Evolutionary conservation across 2,888 invertebrate species (phyloP).

Genomic region (Lomographa bimaculata): DNA sequence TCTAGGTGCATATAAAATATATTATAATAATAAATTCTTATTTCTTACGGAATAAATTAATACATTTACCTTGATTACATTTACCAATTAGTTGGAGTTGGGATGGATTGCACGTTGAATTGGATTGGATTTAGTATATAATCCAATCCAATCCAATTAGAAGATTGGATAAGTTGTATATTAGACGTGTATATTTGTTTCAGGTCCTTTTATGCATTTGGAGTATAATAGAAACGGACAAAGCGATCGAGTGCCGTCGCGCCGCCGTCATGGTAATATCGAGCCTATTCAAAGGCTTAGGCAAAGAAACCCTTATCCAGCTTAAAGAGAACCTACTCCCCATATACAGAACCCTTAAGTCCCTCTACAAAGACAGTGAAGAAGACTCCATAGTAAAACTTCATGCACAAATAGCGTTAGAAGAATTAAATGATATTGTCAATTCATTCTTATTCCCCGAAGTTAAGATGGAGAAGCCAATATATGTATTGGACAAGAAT

Average conservation of each 20-base stretch:
- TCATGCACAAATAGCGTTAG: conserved; percentile 90
- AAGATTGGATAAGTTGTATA: conserved; percentile 88
- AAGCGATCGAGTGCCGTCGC: conserved; percentile 88
- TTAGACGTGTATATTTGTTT: conserved; percentile 83
- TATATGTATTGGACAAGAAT: conserved; percentile 51
- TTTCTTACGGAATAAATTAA: no score
- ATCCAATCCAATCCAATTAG: no score
- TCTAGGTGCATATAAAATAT: no score
- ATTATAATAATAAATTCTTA: no score
- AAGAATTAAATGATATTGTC: conserved; percentile 89
- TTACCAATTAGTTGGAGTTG: no score
- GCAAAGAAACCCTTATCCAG: conserved; percentile 86
- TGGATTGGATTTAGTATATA: no score
- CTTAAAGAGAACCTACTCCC: conserved; percentile 87
- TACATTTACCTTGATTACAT: no score
- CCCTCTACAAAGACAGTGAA: conserved; percentile 83
- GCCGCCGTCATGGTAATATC: conserved; percentile 91
- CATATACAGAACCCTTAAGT: conserved; percentile 88
- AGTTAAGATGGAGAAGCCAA: conserved; percentile 82
- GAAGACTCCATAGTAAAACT: conserved; percentile 87
- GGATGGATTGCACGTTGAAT: no score
- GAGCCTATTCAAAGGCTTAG: conserved; percentile 89
- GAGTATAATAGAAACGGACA: conserved; percentile 87
- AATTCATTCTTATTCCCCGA: conserved; percentile 84
- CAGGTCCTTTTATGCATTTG: conserved; percentile 89